Evolutionary conservation across 2,888 invertebrate species (phyloP).

Genomic region (Acutogordius australiensis): DNA sequence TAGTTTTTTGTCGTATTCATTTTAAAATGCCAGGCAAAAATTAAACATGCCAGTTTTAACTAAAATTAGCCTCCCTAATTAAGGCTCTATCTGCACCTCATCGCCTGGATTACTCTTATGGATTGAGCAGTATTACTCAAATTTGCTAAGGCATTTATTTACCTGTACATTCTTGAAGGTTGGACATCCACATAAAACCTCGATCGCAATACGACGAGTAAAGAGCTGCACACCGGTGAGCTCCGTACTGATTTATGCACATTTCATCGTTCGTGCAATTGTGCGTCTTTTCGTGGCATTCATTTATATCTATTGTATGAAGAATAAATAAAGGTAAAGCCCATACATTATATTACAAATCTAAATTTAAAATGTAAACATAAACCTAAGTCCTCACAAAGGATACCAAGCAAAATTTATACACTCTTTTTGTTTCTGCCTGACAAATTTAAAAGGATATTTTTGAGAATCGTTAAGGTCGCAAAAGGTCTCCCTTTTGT

Average conservation of each 20-base stretch:
- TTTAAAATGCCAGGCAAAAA: too few species aligned
- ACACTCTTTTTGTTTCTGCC: too few species aligned
- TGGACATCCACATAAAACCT: background rate
- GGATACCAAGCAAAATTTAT: too few species aligned
- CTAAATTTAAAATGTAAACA: background rate
- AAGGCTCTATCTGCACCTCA: too few species aligned
- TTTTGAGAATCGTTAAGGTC: too few species aligned
- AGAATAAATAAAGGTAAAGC: too few species aligned
- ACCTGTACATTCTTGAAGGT: background rate
- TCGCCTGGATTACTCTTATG: too few species aligned
- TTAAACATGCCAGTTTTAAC: too few species aligned
- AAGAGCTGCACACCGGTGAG: background rate
- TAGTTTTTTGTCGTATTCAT: too few species aligned
- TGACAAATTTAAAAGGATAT: too few species aligned
- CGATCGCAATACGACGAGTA: background rate
- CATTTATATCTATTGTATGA: conserved; percentile 1
- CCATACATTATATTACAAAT: background rate
- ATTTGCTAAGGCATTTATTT: background rate
- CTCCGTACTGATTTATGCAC: background rate
- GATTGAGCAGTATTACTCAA: background rate
- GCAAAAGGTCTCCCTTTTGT: too few species aligned
- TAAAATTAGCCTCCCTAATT: too few species aligned
- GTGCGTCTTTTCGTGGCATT: background rate
- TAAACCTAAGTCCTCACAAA: background rate
- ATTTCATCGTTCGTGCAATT: background rate